Evolutionary conservation across 2,888 invertebrate species (phyloP), one percentile per base, ranked within the genome.

Genomic region (Cheilosia pagana): DNA sequence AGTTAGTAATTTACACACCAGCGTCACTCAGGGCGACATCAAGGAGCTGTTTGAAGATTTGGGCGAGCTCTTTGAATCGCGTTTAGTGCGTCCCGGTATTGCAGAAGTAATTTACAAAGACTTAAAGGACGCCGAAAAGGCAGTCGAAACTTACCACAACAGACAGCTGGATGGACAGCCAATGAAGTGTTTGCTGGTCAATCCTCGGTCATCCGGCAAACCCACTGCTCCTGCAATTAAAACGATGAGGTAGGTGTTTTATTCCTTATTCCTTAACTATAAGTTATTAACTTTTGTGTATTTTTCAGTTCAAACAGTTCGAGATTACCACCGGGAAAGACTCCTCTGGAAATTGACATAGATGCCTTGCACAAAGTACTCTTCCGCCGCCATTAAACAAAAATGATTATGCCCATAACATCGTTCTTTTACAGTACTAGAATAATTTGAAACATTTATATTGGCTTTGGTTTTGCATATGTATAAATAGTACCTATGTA

Each of bases 31-130:
- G 88, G 96, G 96, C 88, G 98, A 98, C 91, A 97, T 98, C 87
- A 95, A 97, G 92, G 98, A 98, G 92, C 93, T 98, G 55, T 98
- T 98, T 93, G 97, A 97, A 89, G 98, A 98, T 90, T 95, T 98
- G 82, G 98, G 98, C 0, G 95, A 96, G 55, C 93, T 98, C 90
- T 92, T 96, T 72, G 95, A 96, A 87, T 97, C 97, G 0, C 94
- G 96, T 88, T 93, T 98, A 88, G 95, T 97, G 14, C 94, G 97
- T 53, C 95, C 96, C 0, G 98, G 98, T 0, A 95, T 96, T 2
- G 98, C 98, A 0, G 98, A 98, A 92, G 98, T 98, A 1, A 96
- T 98, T 87, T 98, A 97, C 91, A 95, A 96, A 89, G 95, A 95
- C 53, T 93, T 96, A 87, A 95, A 96, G 87, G 97, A 98, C 92